Evolutionary conservation across 2,888 invertebrate genomes (phyloP).

Genomic region (Catocala sponsa): DNA sequence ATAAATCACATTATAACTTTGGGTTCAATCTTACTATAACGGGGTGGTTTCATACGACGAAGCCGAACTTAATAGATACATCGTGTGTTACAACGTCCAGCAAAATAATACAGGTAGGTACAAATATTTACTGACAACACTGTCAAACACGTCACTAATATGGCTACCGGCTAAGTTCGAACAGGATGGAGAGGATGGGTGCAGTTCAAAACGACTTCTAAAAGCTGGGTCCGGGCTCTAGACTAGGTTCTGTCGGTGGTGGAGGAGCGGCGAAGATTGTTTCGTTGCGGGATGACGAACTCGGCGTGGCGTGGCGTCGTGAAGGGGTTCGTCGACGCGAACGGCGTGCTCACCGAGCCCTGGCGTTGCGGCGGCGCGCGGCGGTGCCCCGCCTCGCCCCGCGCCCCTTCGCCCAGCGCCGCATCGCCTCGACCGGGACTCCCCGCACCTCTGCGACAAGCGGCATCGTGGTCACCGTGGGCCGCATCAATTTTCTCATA

Average conservation of each 20-base stretch:
- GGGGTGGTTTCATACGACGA: constrained; percentile 11
- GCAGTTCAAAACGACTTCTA: constrained; percentile 27
- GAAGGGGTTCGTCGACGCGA: constrained; percentile 77
- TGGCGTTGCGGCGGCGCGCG: constrained; percentile 60
- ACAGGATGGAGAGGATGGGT: constrained; percentile 21
- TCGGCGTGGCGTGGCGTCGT: constrained; percentile 75
- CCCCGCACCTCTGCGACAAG: constrained; percentile 41
- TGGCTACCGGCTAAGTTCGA: constrained; percentile 35
- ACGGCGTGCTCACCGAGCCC: constrained; percentile 69
- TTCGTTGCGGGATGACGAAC: constrained; percentile 84
- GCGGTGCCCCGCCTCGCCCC: constrained; percentile 22
- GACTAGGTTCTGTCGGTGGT: constrained; percentile 65
- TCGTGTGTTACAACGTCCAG: background rate
- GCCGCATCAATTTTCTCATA: constrained; percentile 21
- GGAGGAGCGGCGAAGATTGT: constrained; percentile 67
- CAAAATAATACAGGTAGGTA: constrained; percentile 4
- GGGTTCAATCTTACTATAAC: constrained; percentile 3
- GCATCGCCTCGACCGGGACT: constrained; percentile 27
- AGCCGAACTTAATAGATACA: constrained; percentile 8
- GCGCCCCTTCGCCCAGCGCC: constrained; percentile 21
- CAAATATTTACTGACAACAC: constrained; percentile 27
- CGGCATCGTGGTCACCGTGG: constrained; percentile 36
- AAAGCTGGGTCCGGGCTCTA: constrained; percentile 2
- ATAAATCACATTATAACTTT: constrained; percentile 2
- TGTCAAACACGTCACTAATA: constrained; percentile 31